Conservation (phyloP, 2,797 vertebrate genomes). For the Molothrus aeneus region DNA sequence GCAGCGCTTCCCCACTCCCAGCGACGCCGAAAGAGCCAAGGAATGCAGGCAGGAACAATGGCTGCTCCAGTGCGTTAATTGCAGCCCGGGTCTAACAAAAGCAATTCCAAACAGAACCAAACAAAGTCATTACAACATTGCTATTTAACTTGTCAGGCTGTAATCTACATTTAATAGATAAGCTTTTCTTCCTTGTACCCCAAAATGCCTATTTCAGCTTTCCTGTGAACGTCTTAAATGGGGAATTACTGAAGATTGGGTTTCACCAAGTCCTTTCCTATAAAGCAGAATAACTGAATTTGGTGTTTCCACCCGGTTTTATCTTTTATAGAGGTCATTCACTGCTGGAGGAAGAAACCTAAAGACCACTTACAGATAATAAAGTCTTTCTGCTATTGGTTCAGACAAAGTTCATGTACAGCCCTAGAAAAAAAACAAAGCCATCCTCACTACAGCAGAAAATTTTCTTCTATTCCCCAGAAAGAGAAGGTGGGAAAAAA, state of each 20-base stretch:
- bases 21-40: background rate
- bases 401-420: background rate
- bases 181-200: constrained; percentile 29
- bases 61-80: constrained; percentile 48
- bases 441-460: background rate
- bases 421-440: background rate
- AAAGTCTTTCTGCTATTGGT: background rate
- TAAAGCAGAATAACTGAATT: background rate
- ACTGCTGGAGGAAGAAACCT: background rate
- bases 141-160: constrained; percentile 41
- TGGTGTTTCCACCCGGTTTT: background rate
- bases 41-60: constrained; percentile 53
- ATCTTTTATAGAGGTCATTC: background rate
- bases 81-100: constrained; percentile 50
- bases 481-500: background rate
- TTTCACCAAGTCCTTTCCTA: background rate
- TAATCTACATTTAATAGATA: constrained; percentile 59
- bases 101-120: constrained; percentile 55
- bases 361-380: background rate
- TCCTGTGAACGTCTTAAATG: background rate
- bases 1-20: background rate
- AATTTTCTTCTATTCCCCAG: background rate
- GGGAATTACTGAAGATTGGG: background rate
- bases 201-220: constrained; percentile 9
- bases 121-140: constrained; percentile 62